Evolutionary conservation across 2,888 invertebrate species (phyloP).

Genomic region (Amphimallon solstitiale): DNA sequence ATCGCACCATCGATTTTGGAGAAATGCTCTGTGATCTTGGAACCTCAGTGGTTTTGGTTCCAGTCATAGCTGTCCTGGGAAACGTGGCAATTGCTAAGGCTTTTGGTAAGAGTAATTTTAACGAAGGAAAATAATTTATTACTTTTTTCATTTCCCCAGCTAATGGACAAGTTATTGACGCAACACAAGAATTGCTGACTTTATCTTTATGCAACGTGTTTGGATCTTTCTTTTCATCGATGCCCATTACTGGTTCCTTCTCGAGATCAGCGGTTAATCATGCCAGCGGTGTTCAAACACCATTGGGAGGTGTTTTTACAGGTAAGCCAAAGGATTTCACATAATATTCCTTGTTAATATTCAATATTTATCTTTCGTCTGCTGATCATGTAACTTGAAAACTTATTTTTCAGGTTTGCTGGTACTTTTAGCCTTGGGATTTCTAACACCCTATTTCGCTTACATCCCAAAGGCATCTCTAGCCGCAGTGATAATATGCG

Average conservation of each 20-base stretch:
- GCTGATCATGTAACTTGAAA: too few relatives aligned
- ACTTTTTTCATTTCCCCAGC: constrained; percentile 65
- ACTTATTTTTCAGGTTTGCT: constrained; percentile 69
- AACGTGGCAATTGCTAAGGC: constrained; percentile 97
- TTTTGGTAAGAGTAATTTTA: constrained; percentile 73
- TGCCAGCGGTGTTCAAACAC: constrained; percentile 92
- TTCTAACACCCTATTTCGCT: constrained; percentile 89
- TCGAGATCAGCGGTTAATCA: constrained; percentile 93
- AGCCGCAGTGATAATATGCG: constrained; percentile 93
- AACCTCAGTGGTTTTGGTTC: constrained; percentile 85
- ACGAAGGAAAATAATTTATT: not conserved
- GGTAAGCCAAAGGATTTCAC: constrained; percentile 61
- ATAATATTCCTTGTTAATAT: too few relatives aligned
- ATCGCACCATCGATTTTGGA: constrained; percentile 69
- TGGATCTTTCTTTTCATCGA: constrained; percentile 88
- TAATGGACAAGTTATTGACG: constrained; percentile 82
- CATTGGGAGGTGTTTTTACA: constrained; percentile 86
- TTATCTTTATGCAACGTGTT: constrained; percentile 85
- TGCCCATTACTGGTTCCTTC: constrained; percentile 92
- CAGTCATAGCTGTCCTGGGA: constrained; percentile 90
- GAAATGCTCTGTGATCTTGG: constrained; percentile 85
- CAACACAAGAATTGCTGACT: constrained; percentile 90
- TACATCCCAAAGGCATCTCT: constrained; percentile 90
- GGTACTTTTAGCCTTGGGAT: constrained; percentile 83
- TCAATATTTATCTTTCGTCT: too few relatives aligned